Conservation (phyloP, 64 coral and sea anemone species). For the Porites lutea region DNA sequence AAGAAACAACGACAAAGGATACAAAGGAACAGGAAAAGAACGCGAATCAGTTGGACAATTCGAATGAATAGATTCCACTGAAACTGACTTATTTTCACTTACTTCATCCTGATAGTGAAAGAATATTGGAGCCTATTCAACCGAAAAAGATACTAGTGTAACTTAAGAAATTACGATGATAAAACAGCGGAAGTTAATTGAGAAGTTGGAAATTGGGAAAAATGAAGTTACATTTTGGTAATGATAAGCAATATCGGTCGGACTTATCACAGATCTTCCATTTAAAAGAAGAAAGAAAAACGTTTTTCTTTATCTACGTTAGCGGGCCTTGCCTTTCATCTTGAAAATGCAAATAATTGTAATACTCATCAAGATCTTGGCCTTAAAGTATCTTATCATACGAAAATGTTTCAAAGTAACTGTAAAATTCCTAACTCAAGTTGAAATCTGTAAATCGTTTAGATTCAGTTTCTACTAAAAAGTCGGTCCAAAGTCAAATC, state of each 20-base stretch:
- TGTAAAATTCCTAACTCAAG: background rate
- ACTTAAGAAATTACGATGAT: background rate
- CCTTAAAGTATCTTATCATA: background rate
- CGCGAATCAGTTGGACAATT: background rate
- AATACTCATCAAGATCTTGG: background rate
- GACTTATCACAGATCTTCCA: constrained; percentile 12
- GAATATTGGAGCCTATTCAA: constrained; percentile 6
- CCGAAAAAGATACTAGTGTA: constrained; percentile 24
- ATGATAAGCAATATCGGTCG: constrained; percentile 37
- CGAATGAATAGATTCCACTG: background rate
- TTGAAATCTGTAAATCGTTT: no score
- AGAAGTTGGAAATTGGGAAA: constrained; percentile 36
- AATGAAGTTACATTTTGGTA: constrained; percentile 14
- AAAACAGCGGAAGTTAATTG: constrained; percentile 16
- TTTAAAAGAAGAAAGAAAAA: background rate
- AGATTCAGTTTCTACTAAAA: no score
- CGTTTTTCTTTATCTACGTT: background rate
- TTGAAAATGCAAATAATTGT: constrained; percentile 40
- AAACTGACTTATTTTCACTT: background rate
- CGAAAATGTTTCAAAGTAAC: background rate
- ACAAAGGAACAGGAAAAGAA: background rate
- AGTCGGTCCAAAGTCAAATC: no score
- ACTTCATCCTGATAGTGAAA: background rate
- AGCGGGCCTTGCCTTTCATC: constrained; percentile 41
- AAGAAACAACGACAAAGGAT: background rate